A percentile compares a stretch with the other conserved stretches of the same genome.
Conservation (phyloP, 2,113 vertebrate species). For the Irena cyanogastra region DNA sequence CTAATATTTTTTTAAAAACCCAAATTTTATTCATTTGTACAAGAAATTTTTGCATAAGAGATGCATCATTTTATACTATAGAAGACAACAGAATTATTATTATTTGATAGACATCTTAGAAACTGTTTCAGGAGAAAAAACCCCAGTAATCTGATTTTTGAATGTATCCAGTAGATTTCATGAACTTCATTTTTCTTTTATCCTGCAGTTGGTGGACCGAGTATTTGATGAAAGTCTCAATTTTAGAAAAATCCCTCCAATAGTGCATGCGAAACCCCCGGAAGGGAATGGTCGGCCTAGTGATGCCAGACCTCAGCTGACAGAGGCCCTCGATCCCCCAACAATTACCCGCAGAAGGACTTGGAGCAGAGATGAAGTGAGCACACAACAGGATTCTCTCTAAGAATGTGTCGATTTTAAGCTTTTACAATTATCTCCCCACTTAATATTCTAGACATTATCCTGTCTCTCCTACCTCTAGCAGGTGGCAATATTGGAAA, state of each 20-base stretch:
- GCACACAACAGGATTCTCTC: conserved; percentile 9
- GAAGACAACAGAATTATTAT: not conserved
- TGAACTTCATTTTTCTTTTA: conserved; percentile 47
- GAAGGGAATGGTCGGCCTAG: conserved; percentile 85
- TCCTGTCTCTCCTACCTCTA: not conserved
- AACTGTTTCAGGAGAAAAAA: conserved; percentile 29
- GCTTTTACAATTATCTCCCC: not conserved
- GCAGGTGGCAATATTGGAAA: not conserved
- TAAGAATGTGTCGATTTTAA: not conserved
- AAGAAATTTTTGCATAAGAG: not conserved
- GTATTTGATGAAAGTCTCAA: conserved; percentile 99
- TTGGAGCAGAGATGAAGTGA: conserved; percentile 97
- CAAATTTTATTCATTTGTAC: not conserved
- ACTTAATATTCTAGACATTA: not conserved
- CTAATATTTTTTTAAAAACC: not conserved
- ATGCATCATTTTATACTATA: not conserved
- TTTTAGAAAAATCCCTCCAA: conserved; percentile 94
- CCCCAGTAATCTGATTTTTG: not conserved
- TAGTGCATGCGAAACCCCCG: conserved; percentile 84
- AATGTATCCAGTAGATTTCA: not conserved
- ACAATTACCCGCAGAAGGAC: conserved; percentile 90
- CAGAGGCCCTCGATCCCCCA: conserved; percentile 85
- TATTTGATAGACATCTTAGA: not conserved
- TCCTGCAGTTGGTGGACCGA: conserved; percentile 88
- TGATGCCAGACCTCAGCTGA: conserved; percentile 80